Evolutionary conservation across 1,140 invertebrate species (phyloP), one percentile per base, ranked within the genome.

Genomic region (Zaprionus africanus): DNA sequence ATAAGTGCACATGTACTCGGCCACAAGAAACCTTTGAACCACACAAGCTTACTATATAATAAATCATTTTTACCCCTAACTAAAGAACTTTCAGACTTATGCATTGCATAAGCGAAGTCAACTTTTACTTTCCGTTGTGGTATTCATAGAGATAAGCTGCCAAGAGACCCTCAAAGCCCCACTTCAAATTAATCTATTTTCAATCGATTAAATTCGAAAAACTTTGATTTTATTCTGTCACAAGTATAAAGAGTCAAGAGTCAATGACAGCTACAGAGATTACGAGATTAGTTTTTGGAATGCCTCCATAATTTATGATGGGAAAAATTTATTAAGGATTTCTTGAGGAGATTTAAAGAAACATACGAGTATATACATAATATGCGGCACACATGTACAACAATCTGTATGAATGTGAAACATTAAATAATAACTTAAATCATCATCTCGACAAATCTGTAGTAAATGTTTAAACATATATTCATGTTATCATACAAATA

Each of bases 131-230:
- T 56, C n/a, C n/a, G 22, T n/a, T 22, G 13, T 13, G 19, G 2
- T 11, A 28, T 54, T 28, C 51, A 3, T 13, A 36, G 17, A 65
- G 59, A 70, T 70, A 63, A 70, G 67, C 59, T 34, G 0, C 5
- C 12, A 11, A n/a, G 2, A 2, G 11, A 34, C 17, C 24, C 34
- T 26, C 53, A 4, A 53, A 61, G 26, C 36, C 9, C 34, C 51
- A 70, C 67, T 70, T 43, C 24, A 63, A 56, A 17, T 1, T 54
- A 4, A 57, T 26, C 36, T 38, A 58, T 72, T 38, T 2, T 11
- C 26, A 72, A 72, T 36, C 69, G 65, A 72, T 72, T 65, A 65
- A 15, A 41, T 51, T 65, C 38, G 13, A 72, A 51, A 65, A 56
- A 38, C 12, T 51, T 57, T 63, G 36, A 53, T 63, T 53, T 3